Percentiles rank a stretch among this genome's conserved stretches.
Evolutionary conservation across 2,113 vertebrate species (phyloP).

Genomic region (Scortum barcoo): DNA sequence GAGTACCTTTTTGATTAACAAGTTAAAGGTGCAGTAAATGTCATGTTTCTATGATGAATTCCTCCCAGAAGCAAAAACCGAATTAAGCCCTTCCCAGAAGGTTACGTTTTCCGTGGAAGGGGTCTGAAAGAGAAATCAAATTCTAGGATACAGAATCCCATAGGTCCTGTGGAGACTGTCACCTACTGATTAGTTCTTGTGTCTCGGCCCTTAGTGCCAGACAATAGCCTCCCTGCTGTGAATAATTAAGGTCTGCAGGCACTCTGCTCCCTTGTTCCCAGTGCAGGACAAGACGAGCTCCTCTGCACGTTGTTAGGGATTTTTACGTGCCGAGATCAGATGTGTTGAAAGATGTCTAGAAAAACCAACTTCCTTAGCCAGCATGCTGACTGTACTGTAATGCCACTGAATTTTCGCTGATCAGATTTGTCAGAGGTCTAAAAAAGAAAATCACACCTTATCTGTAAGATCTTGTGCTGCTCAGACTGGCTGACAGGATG

Average conservation of each 20-base stretch:
- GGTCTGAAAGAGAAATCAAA: constrained; percentile 63
- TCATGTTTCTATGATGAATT: constrained; percentile 64
- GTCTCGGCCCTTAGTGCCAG: constrained; percentile 52
- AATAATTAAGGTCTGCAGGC: constrained; percentile 62
- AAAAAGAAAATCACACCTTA: not conserved
- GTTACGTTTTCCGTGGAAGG: constrained; percentile 41
- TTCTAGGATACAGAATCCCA: constrained; percentile 50
- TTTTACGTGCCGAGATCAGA: constrained; percentile 42
- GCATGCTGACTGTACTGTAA: constrained; percentile 14
- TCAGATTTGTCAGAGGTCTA: constrained; percentile 23
- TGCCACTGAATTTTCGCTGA: constrained; percentile 33
- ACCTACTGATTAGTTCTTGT: constrained; percentile 67
- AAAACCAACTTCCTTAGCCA: not conserved
- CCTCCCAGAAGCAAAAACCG: constrained; percentile 53
- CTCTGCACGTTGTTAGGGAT: constrained; percentile 7
- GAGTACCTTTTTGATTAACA: constrained; percentile 59
- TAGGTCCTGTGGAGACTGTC: constrained; percentile 47
- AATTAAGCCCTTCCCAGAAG: constrained; percentile 62
- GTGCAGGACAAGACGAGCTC: constrained; percentile 8
- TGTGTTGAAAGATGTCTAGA: constrained; percentile 13
- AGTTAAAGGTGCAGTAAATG: constrained; percentile 64
- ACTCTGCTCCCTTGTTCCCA: constrained; percentile 29
- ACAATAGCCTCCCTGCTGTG: constrained; percentile 62
- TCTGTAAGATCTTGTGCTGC: not conserved
- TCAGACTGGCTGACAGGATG: not conserved